These are phyloP conservation scores for Drosophila triauraria DNA, from an alignment of 1,140 invertebrate genomes.

Conservation along the genomic window DNA sequence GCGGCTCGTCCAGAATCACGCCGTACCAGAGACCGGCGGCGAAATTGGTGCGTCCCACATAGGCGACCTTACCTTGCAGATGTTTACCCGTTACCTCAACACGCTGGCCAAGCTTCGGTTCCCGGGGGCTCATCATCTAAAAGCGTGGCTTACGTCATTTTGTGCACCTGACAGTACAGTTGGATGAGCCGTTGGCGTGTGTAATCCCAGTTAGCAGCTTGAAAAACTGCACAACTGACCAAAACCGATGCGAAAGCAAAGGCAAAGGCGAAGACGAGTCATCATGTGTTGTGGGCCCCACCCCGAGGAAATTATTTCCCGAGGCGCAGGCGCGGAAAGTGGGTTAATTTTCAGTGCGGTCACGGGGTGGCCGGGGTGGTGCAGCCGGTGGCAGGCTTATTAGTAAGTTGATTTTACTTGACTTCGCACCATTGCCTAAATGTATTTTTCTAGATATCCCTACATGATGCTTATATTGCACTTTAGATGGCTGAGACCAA, in stretches of 20 bases:
- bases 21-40: slow-evolving; percentile 96
- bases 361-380: neutral
- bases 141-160: slow-evolving; percentile 66
- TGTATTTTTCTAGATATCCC: neutral
- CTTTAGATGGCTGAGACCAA: too few relatives aligned
- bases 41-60: slow-evolving; percentile 93
- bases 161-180: slow-evolving; percentile 34
- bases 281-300: slow-evolving; percentile 57
- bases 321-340: slow-evolving; percentile 59
- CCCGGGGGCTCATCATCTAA: slow-evolving; percentile 74
- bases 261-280: slow-evolving; percentile 36
- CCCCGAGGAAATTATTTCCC: slow-evolving; percentile 33
- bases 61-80: slow-evolving; percentile 92
- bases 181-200: slow-evolving; percentile 54
- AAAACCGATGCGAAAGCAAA: slow-evolving; percentile 61
- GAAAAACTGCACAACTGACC: slow-evolving; percentile 45
- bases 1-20: slow-evolving; percentile 94
- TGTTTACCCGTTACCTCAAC: slow-evolving; percentile 93
- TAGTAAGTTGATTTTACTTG: neutral
- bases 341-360: slow-evolving; percentile 7
- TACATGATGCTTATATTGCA: too few relatives aligned
- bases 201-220: slow-evolving; percentile 64
- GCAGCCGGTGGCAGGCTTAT: slow-evolving; percentile 4
- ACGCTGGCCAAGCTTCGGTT: slow-evolving; percentile 89
- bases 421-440: neutral